Conservation (phyloP, 2,113 vertebrate species). For the pig (Sus scrofa) region DNA sequence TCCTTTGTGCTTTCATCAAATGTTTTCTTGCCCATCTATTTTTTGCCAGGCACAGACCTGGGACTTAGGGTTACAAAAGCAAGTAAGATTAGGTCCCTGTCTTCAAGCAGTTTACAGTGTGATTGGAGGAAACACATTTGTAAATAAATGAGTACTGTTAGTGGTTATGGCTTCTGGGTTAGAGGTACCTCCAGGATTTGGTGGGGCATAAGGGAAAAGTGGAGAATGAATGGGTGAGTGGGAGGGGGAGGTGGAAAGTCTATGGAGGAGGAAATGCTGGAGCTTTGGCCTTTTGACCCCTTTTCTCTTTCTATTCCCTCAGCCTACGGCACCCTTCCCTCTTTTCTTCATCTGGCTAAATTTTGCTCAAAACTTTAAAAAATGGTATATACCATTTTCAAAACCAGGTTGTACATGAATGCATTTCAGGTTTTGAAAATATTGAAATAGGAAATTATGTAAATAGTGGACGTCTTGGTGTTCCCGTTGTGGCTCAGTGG, state of each 20-base stretch:
- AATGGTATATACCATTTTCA: not conserved
- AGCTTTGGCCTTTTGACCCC: not conserved
- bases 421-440: not conserved
- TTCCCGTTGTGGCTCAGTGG: too few species aligned
- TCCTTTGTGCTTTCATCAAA: not conserved
- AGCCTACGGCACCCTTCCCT: not conserved
- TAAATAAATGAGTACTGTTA: not conserved
- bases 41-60: not conserved
- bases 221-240: not conserved
- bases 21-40: not conserved
- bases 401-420: not conserved
- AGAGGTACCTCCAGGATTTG: not conserved
- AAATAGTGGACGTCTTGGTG: not conserved
- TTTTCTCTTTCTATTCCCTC: not conserved
- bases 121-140: not conserved
- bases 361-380: not conserved
- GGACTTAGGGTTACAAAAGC: not conserved
- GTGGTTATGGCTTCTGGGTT: not conserved
- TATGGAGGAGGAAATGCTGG: not conserved
- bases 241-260: not conserved
- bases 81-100: not conserved
- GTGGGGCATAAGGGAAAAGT: not conserved
- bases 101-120: not conserved
- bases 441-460: not conserved
- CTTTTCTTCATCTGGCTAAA: not conserved